Evolutionary conservation across 1,140 invertebrate species (phyloP), one percentile per base, ranked within the genome.

Genomic region (Macrobrachium rosenbergii): DNA sequence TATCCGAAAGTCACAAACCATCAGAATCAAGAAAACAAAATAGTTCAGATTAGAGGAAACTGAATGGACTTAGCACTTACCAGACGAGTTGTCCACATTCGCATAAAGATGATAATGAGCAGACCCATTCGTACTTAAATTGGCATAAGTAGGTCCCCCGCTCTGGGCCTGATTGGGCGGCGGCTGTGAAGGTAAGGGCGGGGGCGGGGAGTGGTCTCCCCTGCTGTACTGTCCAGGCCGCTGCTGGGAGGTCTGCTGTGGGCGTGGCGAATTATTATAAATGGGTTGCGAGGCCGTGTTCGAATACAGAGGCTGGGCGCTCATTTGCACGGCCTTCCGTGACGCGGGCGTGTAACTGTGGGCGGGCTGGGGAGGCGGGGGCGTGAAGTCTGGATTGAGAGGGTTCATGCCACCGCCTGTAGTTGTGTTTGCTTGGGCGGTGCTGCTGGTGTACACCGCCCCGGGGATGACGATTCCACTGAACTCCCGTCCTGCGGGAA

Each of bases 211-310:
- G 17, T 79, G 64, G 43, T 79, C 75, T 12, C 77, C 67, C 43
- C 45, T 58, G 64, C 17, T 43, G n/a, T 19, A 12, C 2, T 72
- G 45, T 16, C 19, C 67, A 6, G 21, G 21, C 28, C 28, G 67
- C 67, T 14, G n/a, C 67, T 37, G 67, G n/a, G 17, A n/a, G n/a
- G 67, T n/a, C 14, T 86, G 76, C 62, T 86, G 83, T 21, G 83
- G 19, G 59, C 77, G 76, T 17, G 83, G 83, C 10, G 83, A 64
- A 52, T 86, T 86, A 58, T 62, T 86, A 52, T 86, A 86, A 62
- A 86, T 86, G 67, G 83, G 83, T 63, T 86, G 83, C 16, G 83
- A 86, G 77, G 83, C 83, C 7, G 83, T 86, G 83, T 86, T 86
- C 23, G 83, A 86, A 77, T 86, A 86, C 19, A 86, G 76, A 52